Percentiles rank a stretch among this genome's conserved stretches.
These are phyloP conservation scores for Ecdyonurus torrentis DNA, from an alignment of 2,888 invertebrate species.

Conservation along the genomic window DNA sequence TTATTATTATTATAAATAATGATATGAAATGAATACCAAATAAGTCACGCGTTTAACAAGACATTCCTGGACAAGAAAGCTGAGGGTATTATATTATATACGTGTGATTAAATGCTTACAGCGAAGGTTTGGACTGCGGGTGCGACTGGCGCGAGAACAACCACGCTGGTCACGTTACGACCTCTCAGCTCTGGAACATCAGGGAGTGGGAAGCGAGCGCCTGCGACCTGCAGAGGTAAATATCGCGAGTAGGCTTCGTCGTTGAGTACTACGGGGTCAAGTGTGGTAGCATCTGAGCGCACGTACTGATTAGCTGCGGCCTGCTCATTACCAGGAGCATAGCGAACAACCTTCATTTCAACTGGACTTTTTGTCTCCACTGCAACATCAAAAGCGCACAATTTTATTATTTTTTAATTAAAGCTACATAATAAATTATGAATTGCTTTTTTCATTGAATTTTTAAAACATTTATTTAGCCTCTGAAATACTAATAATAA, in stretches of 20 bases:
- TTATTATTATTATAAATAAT: background rate
- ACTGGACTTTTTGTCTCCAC: conserved; percentile 35
- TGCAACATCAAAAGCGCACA: no score
- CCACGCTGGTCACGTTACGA: conserved; percentile 66
- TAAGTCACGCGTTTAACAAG: no score
- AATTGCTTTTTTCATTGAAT: no score
- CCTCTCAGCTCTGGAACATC: conserved; percentile 57
- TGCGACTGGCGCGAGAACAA: conserved; percentile 63
- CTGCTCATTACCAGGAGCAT: conserved; percentile 54
- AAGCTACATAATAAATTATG: no score
- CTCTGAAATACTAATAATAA: no score
- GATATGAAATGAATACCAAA: background rate
- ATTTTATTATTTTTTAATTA: no score
- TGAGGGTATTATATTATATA: no score
- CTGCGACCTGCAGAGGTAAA: conserved; percentile 67
- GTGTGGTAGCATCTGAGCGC: conserved; percentile 22
- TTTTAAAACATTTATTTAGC: no score
- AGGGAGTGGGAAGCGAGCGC: conserved; percentile 69
- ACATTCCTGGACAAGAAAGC: no score
- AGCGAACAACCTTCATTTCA: conserved; percentile 73
- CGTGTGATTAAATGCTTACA: no score
- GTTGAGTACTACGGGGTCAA: conserved; percentile 56
- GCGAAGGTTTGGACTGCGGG: background rate
- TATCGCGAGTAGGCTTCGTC: conserved; percentile 61
- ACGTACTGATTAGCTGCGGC: conserved; percentile 54